phyloP scores from a whole-genome alignment of 2,797 vertebrate genomes.

The Threskiornis aethiopicus region DNA sequence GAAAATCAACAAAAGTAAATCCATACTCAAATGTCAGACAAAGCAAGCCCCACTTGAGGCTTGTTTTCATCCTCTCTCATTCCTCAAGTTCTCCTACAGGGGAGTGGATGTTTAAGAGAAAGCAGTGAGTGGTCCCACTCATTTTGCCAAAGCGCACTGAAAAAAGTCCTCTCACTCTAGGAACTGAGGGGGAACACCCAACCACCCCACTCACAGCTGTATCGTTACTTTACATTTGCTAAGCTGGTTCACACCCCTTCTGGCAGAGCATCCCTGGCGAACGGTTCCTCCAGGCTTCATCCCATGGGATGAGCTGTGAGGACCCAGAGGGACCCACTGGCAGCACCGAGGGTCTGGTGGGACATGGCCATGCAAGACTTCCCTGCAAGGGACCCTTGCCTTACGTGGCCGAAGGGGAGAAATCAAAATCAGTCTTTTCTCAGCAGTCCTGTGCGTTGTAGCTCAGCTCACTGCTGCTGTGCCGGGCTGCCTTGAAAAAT shows the following conservation, averaged over 20 bases:
- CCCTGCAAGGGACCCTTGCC: neutral
- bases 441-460: neutral
- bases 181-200: rapidly evolving
- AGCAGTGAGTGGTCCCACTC: neutral
- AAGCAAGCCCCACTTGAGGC: neutral
- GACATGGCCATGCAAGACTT: rapidly evolving
- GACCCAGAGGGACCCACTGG: neutral
- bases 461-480: neutral
- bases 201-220: neutral
- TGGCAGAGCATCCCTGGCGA: neutral
- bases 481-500: neutral
- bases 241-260: neutral
- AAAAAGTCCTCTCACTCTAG: neutral
- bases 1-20: neutral
- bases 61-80: neutral
- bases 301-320: neutral
- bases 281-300: neutral
- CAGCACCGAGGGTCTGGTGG: neutral
- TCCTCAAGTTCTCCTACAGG: neutral
- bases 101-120: neutral
- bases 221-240: neutral
- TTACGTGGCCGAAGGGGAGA: neutral
- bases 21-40: neutral
- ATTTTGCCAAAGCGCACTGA: neutral
- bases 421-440: neutral